A percentile compares a stretch with the other conserved stretches of the same genome.
Conservation (phyloP, 1,140 invertebrate species). For the Propsilocerus akamusi region DNA sequence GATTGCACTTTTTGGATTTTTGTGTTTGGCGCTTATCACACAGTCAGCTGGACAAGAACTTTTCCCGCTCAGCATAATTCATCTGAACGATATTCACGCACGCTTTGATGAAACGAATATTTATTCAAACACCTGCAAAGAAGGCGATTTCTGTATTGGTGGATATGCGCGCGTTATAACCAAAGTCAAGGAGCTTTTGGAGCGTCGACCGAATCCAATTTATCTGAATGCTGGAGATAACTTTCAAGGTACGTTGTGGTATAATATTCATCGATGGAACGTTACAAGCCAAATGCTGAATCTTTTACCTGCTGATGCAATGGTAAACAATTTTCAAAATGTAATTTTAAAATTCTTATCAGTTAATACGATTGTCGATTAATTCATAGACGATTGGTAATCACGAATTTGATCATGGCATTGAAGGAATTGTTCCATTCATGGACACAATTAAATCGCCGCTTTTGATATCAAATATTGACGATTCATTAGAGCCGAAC, state of each 20-base stretch:
- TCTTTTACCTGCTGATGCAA: slow-evolving; percentile 44
- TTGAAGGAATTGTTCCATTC: slow-evolving; percentile 56
- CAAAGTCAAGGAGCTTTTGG: slow-evolving; percentile 25
- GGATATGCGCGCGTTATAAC: slow-evolving; percentile 42
- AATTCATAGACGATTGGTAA: slow-evolving; percentile 54
- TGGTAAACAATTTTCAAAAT: slow-evolving; percentile 30
- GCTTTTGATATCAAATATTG: slow-evolving; percentile 57
- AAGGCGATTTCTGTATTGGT: slow-evolving; percentile 30
- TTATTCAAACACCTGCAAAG: slow-evolving; percentile 36
- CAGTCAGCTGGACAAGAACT: too few species aligned
- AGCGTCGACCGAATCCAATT: slow-evolving; percentile 32
- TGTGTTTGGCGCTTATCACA: too few species aligned
- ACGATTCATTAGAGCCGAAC: slow-evolving; percentile 45
- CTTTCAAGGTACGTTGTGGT: slow-evolving; percentile 63
- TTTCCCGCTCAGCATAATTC: slow-evolving; percentile 49
- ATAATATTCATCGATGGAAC: slow-evolving; percentile 45
- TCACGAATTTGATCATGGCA: slow-evolving; percentile 72
- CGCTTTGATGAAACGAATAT: slow-evolving; percentile 50
- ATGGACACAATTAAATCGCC: slow-evolving; percentile 38
- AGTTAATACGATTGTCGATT: not conserved
- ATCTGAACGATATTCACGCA: slow-evolving; percentile 68
- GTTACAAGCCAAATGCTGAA: slow-evolving; percentile 51
- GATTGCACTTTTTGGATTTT: too few species aligned
- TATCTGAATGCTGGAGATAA: slow-evolving; percentile 57
- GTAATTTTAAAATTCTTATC: slow-evolving; percentile 7